These are phyloP conservation scores for Otolemur crassicaudatus DNA, from an alignment of 2,797 vertebrate genomes.

Conservation along the genomic window DNA sequence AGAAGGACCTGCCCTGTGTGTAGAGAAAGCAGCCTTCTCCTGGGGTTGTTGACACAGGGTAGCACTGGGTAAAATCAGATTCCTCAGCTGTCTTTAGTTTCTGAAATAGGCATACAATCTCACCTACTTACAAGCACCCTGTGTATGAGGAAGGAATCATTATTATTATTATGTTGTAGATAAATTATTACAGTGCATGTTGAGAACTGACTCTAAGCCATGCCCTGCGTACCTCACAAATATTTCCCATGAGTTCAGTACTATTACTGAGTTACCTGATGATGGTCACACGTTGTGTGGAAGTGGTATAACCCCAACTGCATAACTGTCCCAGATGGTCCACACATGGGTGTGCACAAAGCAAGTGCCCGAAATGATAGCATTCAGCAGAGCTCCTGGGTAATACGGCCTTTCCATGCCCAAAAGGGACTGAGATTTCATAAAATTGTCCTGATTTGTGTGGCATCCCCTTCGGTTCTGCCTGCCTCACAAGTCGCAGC, in stretches of 20 bases:
- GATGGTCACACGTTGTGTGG: background rate
- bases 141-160: background rate
- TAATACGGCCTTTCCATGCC: background rate
- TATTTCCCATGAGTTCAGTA: background rate
- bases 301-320: background rate
- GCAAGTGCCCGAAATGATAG: background rate
- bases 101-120: background rate
- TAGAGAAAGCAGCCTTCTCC: background rate
- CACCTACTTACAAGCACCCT: background rate
- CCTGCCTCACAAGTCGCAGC: background rate
- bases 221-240: background rate
- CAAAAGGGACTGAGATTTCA: background rate
- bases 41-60: background rate
- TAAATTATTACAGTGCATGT: background rate
- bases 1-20: background rate
- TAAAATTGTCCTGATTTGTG: background rate
- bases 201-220: background rate
- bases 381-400: background rate
- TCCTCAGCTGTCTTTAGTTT: background rate
- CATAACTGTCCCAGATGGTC: background rate
- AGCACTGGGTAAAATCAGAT: background rate
- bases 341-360: background rate
- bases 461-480: background rate
- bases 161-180: background rate
- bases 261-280: background rate